Evolutionary conservation across 1,140 invertebrate species (phyloP).

Genomic region (Phenacoccus solenopsis): DNA sequence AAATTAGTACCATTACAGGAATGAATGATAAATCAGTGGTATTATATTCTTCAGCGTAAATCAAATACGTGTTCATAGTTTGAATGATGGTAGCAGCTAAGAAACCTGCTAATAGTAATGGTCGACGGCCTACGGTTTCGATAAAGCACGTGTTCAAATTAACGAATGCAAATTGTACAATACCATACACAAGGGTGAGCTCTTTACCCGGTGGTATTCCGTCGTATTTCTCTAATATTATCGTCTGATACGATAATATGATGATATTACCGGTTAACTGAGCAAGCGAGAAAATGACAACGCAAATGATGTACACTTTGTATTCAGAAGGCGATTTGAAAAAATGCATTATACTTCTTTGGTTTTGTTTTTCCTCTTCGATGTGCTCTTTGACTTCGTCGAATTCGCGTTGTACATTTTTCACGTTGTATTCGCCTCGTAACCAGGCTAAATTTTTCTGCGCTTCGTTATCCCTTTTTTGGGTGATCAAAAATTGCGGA

Average conservation of each 20-base stretch:
- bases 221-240: not conserved
- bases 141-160: not conserved
- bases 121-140: not conserved
- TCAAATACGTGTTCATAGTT: not conserved
- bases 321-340: not conserved
- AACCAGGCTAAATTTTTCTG: conserved; percentile 46
- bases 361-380: not conserved
- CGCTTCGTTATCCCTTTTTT: not conserved
- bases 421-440: conserved; percentile 34
- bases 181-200: not conserved
- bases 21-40: not conserved
- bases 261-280: not conserved
- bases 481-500: not conserved
- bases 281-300: not conserved
- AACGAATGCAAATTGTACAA: not conserved
- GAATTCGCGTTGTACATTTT: conserved; percentile 21
- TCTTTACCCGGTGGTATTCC: not conserved
- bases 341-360: not conserved
- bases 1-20: not conserved
- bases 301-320: not conserved
- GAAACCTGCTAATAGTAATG: not conserved
- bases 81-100: not conserved
- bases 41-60: not conserved
- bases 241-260: not conserved
- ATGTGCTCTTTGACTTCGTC: conserved; percentile 9